Evolutionary conservation across 2,113 vertebrate genomes (phyloP), one percentile per base, ranked within the genome.

Genomic region (Lophotis ruficrista): DNA sequence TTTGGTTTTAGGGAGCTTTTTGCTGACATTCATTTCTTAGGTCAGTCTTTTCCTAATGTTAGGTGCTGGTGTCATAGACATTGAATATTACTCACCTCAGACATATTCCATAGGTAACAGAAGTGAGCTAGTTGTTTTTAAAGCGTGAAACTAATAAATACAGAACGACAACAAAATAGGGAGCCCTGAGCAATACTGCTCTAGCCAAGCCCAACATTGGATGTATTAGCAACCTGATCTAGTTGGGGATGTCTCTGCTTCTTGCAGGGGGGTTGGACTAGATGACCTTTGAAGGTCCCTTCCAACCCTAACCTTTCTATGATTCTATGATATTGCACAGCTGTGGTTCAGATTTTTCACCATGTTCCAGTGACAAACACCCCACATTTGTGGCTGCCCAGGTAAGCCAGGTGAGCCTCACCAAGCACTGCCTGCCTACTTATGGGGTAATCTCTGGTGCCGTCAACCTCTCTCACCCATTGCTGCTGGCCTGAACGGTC

Each of bases 141-240:
- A 89, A 62, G 21, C 2, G 2, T 51, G 38, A 75, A 56, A 66
- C 51, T 50, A 14, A 25, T 14, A 75, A 72, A 75, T 61, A 21
- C 25, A 45, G 41, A 41, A 31, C 0, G 2, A 30, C 22, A 54
- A 13, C 33, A 45, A 58, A 60, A 8, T 17, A 54, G 33, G 12
- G 38, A 76, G 38, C 28, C 56, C 35, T 24, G 14, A n/a, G 33
- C 1, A 4, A 35, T 33, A 50, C 51, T 0, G 3, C 50, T 83
- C 4, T 28, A 51, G 71, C 24, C 1, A 4, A 75, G 33, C 24
- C 31, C 7, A 21, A 7, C 9, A 3, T 0, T 28, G 24, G 17
- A 35, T 54, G 13, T 43, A 43, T 43, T 43, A 43, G 41, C 41
- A 43, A 43, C 14, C 41, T 43, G 41, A 43, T 43, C 41, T 43